These are phyloP conservation scores for Crematogaster levior DNA, from an alignment of 2,888 invertebrate genomes.

Conservation along the genomic window DNA sequence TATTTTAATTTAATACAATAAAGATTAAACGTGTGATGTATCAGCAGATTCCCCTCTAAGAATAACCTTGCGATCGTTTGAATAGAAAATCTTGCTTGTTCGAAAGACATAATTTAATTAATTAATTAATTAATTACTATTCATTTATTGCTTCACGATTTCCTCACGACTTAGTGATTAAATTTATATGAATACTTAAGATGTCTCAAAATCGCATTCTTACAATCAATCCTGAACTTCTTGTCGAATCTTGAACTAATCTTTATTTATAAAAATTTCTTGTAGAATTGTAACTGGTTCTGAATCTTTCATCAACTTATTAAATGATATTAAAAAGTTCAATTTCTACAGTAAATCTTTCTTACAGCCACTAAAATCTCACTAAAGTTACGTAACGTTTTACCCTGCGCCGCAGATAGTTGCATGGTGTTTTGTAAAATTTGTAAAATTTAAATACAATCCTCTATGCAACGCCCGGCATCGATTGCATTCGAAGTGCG, in stretches of 20 bases:
- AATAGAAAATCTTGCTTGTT: background rate
- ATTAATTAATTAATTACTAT: conserved; percentile 15
- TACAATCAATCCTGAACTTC: background rate
- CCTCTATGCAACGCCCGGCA: background rate
- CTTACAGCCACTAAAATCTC: too few species aligned
- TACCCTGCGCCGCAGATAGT: too few species aligned
- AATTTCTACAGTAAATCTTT: background rate
- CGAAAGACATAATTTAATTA: conserved; percentile 2
- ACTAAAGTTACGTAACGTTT: background rate
- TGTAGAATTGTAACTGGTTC: background rate
- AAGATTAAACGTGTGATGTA: background rate
- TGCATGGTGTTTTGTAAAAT: background rate
- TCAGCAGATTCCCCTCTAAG: background rate
- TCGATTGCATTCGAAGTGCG: conserved; percentile 18
- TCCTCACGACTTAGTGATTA: background rate
- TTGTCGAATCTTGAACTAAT: background rate
- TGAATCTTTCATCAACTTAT: background rate
- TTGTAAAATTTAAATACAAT: background rate
- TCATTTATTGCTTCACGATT: background rate
- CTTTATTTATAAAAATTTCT: background rate
- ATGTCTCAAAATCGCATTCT: background rate
- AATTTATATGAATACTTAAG: conserved; percentile 1
- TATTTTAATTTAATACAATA: conserved; percentile 13
- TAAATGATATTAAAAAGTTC: background rate
- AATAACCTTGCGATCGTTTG: background rate